Evolutionary conservation across 2,113 vertebrate genomes (phyloP), one percentile per base, ranked within the genome.

Genomic region (Pollimyrus isidori): DNA sequence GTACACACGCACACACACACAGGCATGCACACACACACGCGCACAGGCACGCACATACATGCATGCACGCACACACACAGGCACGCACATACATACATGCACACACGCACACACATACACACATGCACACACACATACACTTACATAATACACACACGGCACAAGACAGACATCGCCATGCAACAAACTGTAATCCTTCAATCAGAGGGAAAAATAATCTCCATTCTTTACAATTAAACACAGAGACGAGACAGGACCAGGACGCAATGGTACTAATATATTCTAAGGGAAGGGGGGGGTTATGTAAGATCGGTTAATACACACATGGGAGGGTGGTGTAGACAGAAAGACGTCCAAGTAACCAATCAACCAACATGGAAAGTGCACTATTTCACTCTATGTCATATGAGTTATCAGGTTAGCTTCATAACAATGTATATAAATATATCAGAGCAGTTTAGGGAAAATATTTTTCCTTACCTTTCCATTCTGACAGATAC

Each of bases 401-500:
- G 42, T 93, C 92, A 92, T 88, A 91, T 87, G 91, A 91, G 86
- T 85, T 92, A 89, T 83, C 91, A 91, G 91, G 90, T 93, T 91
- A 94, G 91, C 89, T 90, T 93, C 94, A 88, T 93, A 90, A 89
- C 89, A 88, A 89, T 86, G 56, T 89, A 89, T 50, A 91, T 90
- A 89, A 91, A 91, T 92, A 92, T 91, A 93, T 92, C 91, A 92
- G 92, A 95, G 94, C 92, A 94, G 93, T 92, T 93, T 90, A 94
- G 92, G 93, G 92, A 95, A 95, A 94, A 92, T 94, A 92, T 94
- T 53, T 94, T 94, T 94, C 95, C 96, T 96, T 96, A 96, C 96
- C 95, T 96, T 96, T 93, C 95, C 96, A 87, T 96, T 96, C 96
- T 96, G 95, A 94, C 92, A 95, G 95, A 94, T 94, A 95, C 45